A percentile compares a stretch with the other conserved stretches of the same genome.
Evolutionary conservation across 2,888 invertebrate species (phyloP).

Genomic region (Apeira syringaria): DNA sequence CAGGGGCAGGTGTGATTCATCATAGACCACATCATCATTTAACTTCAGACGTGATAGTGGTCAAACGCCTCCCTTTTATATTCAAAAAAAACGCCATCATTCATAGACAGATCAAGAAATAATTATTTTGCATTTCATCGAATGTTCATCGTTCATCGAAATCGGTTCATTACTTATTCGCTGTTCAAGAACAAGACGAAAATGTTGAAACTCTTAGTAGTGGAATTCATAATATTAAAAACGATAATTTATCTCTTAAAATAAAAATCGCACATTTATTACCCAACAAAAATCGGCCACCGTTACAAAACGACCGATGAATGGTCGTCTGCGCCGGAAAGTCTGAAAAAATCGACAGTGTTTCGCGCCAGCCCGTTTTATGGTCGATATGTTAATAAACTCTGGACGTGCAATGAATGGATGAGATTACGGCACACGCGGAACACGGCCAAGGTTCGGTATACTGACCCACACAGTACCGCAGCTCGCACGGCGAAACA

Average conservation of each 20-base stretch:
- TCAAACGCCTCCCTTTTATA: too few species aligned
- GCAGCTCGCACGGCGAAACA: constrained; percentile 4
- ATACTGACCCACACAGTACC: constrained; percentile 8
- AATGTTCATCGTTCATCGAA: too few species aligned
- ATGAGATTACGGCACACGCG: constrained; percentile 49
- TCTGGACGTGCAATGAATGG: constrained; percentile 69
- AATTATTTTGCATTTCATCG: too few species aligned
- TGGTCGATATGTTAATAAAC: constrained; percentile 78
- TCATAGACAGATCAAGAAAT: too few species aligned
- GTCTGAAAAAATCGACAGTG: constrained; percentile 63
- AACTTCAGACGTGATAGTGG: too few species aligned
- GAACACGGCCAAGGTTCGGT: constrained; percentile 33
- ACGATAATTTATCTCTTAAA: neutral
- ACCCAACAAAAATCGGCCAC: constrained; percentile 39
- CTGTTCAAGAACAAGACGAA: too few species aligned
- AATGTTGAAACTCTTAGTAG: too few species aligned
- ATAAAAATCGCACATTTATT: constrained; percentile 39
- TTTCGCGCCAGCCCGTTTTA: constrained; percentile 65
- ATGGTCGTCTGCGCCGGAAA: constrained; percentile 63
- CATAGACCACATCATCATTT: too few species aligned
- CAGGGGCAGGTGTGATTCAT: too few species aligned
- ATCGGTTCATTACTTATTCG: too few species aligned
- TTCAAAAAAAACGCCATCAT: too few species aligned
- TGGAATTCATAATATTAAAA: too few species aligned
- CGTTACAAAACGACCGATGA: constrained; percentile 55